phyloP scores from a whole-genome alignment of 1,140 invertebrate genomes.

The Lepeophtheirus salmonis region DNA sequence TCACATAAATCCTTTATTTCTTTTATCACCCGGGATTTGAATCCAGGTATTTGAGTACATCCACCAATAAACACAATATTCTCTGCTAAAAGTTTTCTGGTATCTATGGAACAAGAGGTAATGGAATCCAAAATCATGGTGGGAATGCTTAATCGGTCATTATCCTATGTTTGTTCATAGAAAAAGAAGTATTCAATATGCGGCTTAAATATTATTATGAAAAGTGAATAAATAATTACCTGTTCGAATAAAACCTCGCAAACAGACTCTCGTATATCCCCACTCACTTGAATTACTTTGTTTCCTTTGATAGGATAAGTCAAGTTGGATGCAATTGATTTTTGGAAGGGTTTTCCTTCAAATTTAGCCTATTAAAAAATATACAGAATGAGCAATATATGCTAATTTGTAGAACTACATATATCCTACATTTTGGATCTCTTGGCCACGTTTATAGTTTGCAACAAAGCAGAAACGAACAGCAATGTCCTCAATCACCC shows the following conservation, averaged over 20 bases:
- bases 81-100: conserved; percentile 45
- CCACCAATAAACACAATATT: conserved; percentile 70
- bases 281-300: conserved; percentile 41
- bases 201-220: too few relatives aligned
- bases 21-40: conserved; percentile 46
- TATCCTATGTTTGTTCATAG: too few relatives aligned
- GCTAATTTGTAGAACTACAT: conserved; percentile 25
- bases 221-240: too few relatives aligned
- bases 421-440: conserved; percentile 30
- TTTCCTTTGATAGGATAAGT: conserved; percentile 48
- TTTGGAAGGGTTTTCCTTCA: not conserved
- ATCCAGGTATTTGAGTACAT: conserved; percentile 54
- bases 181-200: too few relatives aligned
- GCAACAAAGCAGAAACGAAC: conserved; percentile 63
- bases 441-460: conserved; percentile 42
- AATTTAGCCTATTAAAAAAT: not conserved
- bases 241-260: conserved; percentile 61
- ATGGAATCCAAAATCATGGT: conserved; percentile 67
- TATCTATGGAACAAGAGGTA: conserved; percentile 53
- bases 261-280: conserved; percentile 48
- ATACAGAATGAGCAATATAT: conserved; percentile 28
- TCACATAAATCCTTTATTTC: conserved; percentile 48
- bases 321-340: conserved; percentile 33
- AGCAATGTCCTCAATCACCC: conserved; percentile 39
- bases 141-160: conserved; percentile 57